phyloP scores from a whole-genome alignment of 1,140 invertebrate species.

The Akabosia matsudoensis region DNA sequence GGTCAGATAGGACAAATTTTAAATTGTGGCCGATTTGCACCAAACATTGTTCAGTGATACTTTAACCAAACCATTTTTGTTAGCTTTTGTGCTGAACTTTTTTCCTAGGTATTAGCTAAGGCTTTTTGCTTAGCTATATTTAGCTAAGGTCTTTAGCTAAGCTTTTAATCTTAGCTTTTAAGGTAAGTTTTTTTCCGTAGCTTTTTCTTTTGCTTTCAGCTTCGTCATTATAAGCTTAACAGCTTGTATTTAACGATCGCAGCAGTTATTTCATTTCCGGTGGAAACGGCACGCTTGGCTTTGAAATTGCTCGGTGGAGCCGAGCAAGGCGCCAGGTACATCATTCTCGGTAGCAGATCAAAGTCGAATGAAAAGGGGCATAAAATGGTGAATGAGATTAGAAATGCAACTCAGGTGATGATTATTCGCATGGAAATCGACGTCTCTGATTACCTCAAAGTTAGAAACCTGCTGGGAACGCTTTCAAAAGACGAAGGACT shows the following conservation, averaged over 20 bases:
- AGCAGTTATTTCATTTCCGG: constrained; percentile 8
- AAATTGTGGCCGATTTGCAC: no score
- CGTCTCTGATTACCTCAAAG: neutral
- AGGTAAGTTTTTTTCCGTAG: no score
- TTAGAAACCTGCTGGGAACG: neutral
- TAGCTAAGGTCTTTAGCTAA: no score
- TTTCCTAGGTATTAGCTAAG: no score
- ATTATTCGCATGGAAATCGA: neutral
- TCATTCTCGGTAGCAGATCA: neutral
- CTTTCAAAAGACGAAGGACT: neutral
- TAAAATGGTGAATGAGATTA: neutral
- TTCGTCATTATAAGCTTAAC: no score
- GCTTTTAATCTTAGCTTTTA: no score
- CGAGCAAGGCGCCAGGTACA: constrained; percentile 2
- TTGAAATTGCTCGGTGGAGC: neutral
- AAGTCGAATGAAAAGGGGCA: neutral
- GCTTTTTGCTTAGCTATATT: no score
- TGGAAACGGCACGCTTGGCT: neutral
- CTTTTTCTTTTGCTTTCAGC: no score
- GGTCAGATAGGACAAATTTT: no score
- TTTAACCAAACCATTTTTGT: no score
- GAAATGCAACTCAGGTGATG: neutral
- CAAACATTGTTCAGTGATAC: no score
- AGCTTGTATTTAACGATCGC: neutral
- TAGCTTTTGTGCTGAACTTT: no score